These are phyloP conservation scores for Deladenus siricidicola DNA, from an alignment of 2,888 invertebrate species.

Conservation along the genomic window DNA sequence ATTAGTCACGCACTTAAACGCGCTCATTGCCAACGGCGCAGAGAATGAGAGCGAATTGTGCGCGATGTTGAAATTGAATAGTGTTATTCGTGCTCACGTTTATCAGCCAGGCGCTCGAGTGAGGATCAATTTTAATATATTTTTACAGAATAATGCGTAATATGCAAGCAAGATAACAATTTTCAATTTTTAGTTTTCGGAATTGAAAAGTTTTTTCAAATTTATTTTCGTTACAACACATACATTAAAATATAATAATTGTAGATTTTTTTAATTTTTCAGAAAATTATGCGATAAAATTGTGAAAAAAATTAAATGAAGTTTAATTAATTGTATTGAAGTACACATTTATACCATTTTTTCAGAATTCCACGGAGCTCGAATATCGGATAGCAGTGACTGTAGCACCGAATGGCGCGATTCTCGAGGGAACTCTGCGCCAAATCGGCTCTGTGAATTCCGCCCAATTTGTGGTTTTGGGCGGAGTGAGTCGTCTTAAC, in stretches of 20 bases:
- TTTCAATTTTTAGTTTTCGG: neutral
- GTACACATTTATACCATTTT: too few species aligned
- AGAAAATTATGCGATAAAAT: too few species aligned
- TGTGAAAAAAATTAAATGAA: too few species aligned
- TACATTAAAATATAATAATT: too few species aligned
- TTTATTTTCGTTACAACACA: neutral
- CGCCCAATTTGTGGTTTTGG: too few species aligned
- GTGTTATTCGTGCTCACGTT: neutral
- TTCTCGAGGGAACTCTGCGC: slow-evolving; percentile 37
- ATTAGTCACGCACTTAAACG: slow-evolving; percentile 33
- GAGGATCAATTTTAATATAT: neutral
- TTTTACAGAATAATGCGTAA: too few species aligned
- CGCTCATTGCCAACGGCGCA: slow-evolving; percentile 15
- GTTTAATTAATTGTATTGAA: too few species aligned
- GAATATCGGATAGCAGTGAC: slow-evolving; percentile 27
- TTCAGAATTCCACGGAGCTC: slow-evolving; percentile 3
- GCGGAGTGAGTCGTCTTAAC: too few species aligned
- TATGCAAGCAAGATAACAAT: too few species aligned
- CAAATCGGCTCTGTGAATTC: slow-evolving; percentile 42
- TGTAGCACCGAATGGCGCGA: slow-evolving; percentile 31
- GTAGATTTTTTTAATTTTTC: too few species aligned
- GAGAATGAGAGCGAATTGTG: neutral
- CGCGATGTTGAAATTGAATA: neutral
- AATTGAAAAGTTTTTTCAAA: neutral
- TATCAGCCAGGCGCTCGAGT: neutral